phyloP scores from a whole-genome alignment of 2,888 invertebrate species.

The Parapristionchus giblindavisi region DNA sequence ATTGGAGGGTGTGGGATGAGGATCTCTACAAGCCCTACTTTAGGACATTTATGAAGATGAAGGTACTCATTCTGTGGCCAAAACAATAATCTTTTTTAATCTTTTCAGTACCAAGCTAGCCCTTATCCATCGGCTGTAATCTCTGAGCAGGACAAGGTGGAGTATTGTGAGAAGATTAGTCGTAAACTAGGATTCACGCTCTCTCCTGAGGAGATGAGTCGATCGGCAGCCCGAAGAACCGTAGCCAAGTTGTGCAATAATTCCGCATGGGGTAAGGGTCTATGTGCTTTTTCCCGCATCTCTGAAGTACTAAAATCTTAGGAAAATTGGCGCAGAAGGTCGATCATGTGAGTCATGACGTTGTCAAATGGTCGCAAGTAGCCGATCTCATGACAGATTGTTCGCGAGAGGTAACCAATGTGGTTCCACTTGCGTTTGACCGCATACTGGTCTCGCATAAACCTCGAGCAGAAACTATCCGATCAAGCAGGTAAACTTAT shows the following conservation, averaged over 20 bases:
- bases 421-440: background rate
- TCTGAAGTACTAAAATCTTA: background rate
- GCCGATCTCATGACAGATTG: background rate
- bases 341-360: background rate
- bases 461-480: background rate
- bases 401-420: background rate
- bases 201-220: background rate
- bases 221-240: background rate
- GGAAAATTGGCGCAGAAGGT: background rate
- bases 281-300: no score
- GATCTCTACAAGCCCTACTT: conserved; percentile 1
- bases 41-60: background rate
- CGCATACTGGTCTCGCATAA: background rate
- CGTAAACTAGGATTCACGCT: background rate
- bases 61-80: background rate
- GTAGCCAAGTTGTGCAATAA: background rate
- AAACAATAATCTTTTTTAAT: background rate
- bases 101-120: background rate
- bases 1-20: background rate
- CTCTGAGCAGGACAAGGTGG: background rate
- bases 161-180: background rate
- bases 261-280: background rate
- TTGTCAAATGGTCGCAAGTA: background rate
- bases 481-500: background rate
- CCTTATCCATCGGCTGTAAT: background rate